Base-by-base conservation (phyloP, 2,797 vertebrate species). In the Sternotherus odoratus region DNA sequence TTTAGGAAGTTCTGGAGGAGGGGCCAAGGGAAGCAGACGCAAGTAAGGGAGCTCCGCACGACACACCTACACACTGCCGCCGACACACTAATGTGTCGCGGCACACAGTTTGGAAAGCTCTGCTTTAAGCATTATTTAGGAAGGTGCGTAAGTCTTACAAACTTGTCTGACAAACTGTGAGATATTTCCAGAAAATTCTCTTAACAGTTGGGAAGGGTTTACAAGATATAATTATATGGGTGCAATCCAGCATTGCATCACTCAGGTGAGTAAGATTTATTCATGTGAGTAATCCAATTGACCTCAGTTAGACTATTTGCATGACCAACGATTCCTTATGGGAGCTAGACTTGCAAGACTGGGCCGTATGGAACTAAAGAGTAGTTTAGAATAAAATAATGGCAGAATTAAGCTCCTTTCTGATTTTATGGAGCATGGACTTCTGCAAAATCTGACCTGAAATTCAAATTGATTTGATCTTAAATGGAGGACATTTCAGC, bases 391-490 rank as follows among this genome's bases (percentile, higher is more conserved):
- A 12, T 86, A 81, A 93, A 86, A 78, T 87, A 95, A 91, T 5
- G 82, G 82, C 28, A 95, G 90, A 95, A 92, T 93, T 93, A 94
- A 96, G 85, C 86, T 91, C 91, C 81, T 92, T 95, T 96, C 96
- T 96, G 95, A 95, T 96, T 97, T 95, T 94, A 94, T 0, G 1
- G 88, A 94, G 92, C 93, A 95, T 92, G 90, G 96, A 92, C 95
- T 95, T 91, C 94, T 95, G 94, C 86, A 96, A 96, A 69, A 97
- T 95, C 87, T 94, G 94, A 96, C 94, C 94, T 96, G 95, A 97
- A 97, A 96, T 96, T 97, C 93, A 94, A 94, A 97, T 95, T 95
- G 95, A 97, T 96, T 94, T 95, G 92, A 94, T 95, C 95, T 96
- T 96, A 96, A 97, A 96, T 95, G 91, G 79, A 88, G 81, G 92